Conservation (phyloP, 1,140 invertebrate species). For the Zaprionus camerounensis region DNA sequence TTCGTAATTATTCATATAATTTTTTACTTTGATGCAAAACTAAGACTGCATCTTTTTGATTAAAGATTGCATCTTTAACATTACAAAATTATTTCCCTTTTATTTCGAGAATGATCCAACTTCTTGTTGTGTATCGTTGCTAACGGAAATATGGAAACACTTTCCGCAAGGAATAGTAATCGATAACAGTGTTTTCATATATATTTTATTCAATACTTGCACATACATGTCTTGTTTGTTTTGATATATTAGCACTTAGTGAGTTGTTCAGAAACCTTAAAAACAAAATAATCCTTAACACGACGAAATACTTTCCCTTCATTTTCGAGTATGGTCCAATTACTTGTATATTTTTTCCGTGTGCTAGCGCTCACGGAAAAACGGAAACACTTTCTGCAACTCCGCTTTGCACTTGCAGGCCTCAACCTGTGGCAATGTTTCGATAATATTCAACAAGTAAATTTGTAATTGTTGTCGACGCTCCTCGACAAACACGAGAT, state of each 20-base stretch:
- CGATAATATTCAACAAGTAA: constrained; percentile 90
- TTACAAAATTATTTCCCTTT: too few relatives aligned
- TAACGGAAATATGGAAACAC: too few relatives aligned
- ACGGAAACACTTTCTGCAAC: constrained; percentile 75
- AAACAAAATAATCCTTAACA: constrained; percentile 39
- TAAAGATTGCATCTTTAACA: too few relatives aligned
- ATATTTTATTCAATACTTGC: not conserved
- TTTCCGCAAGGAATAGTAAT: too few relatives aligned
- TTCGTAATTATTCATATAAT: too few relatives aligned
- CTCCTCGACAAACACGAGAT: constrained; percentile 91
- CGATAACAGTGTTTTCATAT: not conserved
- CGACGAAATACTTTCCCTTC: constrained; percentile 50
- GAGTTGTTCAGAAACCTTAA: constrained; percentile 33
- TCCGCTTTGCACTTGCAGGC: constrained; percentile 85
- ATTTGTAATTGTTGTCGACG: constrained; percentile 90
- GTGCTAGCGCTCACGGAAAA: constrained; percentile 71
- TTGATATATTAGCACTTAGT: constrained; percentile 33
- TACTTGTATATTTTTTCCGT: not conserved
- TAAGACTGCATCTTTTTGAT: too few relatives aligned
- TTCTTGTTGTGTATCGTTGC: too few relatives aligned
- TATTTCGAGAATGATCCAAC: too few relatives aligned
- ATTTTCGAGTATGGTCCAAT: constrained; percentile 52
- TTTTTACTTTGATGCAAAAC: too few relatives aligned
- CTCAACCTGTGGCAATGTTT: constrained; percentile 88
- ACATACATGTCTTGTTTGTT: constrained; percentile 2